Evolutionary conservation across 2,888 invertebrate species (phyloP), one percentile per base, ranked within the genome.

Genomic region (Cremastinae sp.): DNA sequence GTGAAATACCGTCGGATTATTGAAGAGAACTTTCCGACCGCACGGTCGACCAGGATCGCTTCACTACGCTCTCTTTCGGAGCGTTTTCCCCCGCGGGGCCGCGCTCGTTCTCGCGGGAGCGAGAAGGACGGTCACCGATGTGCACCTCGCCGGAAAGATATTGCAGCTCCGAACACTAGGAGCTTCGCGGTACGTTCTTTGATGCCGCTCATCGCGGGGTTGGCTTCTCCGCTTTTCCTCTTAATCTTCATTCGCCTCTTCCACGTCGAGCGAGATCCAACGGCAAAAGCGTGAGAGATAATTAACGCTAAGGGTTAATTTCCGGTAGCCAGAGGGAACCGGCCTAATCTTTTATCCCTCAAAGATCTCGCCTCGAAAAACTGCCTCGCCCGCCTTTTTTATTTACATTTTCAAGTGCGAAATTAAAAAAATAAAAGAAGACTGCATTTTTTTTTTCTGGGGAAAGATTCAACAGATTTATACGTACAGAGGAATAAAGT

Each of bases 281-380:
- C 51, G 58, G 18, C 28, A 68, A 72, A 61, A 62, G 58, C 75
- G 62, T 53, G 66, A 75, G 75, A 83, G 86, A 87, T 87, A 87
- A 87, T 87, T 87, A 87, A 87, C 84, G 84, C 85, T 84, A 86
- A 86, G 86, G 86, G 86, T 87, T 87, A 87, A 87, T 84, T 84
- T 74, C 70, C 47, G 72, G 70, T 73, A 62, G 61, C 65, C 34
- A 51, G 56, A 74, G 71, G 65, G 58, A 71, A 51, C 47, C 34
- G 28, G 59, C 62, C 45, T 64, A 56, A 69, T 75, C 65, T 69
- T 76, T 79, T 71, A 61, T 77, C 14, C 41, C 38, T 16, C 14
- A 34, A 22, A 36, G 8, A 8, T 28, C 16, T 41, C 47, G 38
- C 54, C n/a, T 45, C 22, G 16, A 34, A 43, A 54, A 49, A 70